Conservation (phyloP, 2,113 vertebrate species). For the Eulemur macaco region DNA sequence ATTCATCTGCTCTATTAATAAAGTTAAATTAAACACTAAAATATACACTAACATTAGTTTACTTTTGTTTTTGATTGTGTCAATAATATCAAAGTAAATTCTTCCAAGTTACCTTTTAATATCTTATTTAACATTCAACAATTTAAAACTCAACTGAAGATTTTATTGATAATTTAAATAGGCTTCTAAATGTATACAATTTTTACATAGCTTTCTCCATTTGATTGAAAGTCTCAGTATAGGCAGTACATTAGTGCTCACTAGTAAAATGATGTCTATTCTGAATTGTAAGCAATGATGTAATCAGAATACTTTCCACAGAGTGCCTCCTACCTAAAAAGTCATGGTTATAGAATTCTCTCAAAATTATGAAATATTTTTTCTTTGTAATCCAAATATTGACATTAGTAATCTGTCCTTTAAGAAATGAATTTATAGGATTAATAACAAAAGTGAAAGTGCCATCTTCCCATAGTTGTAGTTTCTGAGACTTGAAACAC, state of each 20-base stretch:
- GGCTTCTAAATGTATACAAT: background rate
- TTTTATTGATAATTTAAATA: slow-evolving; percentile 38
- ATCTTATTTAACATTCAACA: slow-evolving; percentile 27
- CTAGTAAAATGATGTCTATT: background rate
- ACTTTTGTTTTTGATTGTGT: background rate
- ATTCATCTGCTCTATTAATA: slow-evolving; percentile 21
- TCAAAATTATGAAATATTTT: background rate
- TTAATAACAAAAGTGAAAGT: slow-evolving; percentile 15
- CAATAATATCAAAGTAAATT: slow-evolving; percentile 22
- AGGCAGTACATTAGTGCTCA: background rate
- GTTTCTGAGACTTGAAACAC: background rate
- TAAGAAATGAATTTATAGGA: background rate
- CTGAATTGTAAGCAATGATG: slow-evolving; percentile 5
- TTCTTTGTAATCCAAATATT: background rate
- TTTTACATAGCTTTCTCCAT: background rate
- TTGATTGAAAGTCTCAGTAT: background rate
- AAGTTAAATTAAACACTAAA: slow-evolving; percentile 47
- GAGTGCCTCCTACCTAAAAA: background rate
- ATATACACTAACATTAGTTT: slow-evolving; percentile 10
- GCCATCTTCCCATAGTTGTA: background rate
- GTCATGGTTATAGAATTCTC: background rate
- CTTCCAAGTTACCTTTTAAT: slow-evolving; percentile 3
- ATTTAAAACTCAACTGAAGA: slow-evolving; percentile 41
- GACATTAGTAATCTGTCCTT: background rate
- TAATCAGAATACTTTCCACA: background rate